phyloP scores from a whole-genome alignment of 2,113 vertebrate species.

The Conger conger region DNA sequence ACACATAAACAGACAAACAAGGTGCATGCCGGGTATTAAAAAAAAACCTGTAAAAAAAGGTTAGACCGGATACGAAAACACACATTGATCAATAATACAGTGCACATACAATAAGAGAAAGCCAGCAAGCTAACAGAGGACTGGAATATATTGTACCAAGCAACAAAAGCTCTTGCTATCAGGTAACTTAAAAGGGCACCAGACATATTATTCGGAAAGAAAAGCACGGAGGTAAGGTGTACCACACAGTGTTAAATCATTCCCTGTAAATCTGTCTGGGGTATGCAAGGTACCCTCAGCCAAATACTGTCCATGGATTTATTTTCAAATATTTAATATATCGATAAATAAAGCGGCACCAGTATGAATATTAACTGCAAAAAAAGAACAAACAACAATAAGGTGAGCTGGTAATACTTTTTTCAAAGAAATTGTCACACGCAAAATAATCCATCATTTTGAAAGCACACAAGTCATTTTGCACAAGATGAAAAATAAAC shows the following conservation, averaged over 20 bases:
- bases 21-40: conserved; percentile 6
- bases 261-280: not conserved
- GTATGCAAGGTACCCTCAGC: not conserved
- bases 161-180: not conserved
- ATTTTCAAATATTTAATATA: not conserved
- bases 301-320: not conserved
- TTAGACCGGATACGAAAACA: conserved; percentile 23
- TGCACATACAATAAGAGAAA: not conserved
- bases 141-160: not conserved
- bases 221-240: not conserved
- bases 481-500: not conserved
- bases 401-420: not conserved
- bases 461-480: not conserved
- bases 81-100: not conserved
- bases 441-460: not conserved
- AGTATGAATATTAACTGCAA: not conserved
- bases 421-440: not conserved
- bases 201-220: not conserved
- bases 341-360: too few relatives aligned
- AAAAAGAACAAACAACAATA: not conserved
- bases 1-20: conserved; percentile 20
- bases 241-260: not conserved
- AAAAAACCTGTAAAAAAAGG: conserved; percentile 27
- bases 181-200: not conserved
- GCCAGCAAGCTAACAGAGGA: not conserved